phyloP scores from a whole-genome alignment of 2,888 invertebrate species.

The Tetramorium bicarinatum region DNA sequence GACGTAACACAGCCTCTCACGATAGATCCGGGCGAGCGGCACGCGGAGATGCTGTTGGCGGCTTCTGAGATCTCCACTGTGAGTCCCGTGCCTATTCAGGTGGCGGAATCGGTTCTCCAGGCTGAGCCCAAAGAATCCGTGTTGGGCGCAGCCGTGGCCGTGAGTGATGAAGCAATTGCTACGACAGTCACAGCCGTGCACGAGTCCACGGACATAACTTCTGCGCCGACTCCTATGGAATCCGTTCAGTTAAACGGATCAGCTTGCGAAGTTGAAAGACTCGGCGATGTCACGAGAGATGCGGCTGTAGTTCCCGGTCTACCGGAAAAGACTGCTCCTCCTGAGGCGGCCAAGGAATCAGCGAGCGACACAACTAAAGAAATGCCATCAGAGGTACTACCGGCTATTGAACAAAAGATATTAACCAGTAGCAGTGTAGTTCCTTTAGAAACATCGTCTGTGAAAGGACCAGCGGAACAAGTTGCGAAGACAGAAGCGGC shows the following conservation, averaged over 20 bases:
- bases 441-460: not conserved
- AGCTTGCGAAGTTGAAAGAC: conserved; percentile 12
- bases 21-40: conserved; percentile 55
- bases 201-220: conserved; percentile 71
- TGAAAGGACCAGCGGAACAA: conserved; percentile 3
- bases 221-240: conserved; percentile 60
- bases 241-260: conserved; percentile 54
- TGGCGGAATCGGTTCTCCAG: conserved; percentile 84
- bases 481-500: not conserved
- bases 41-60: conserved; percentile 58
- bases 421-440: not conserved
- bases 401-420: not conserved
- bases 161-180: conserved; percentile 79
- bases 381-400: not conserved
- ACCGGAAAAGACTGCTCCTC: not conserved
- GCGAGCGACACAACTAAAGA: not conserved
- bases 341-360: not conserved
- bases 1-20: conserved; percentile 43
- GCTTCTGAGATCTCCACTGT: conserved; percentile 66
- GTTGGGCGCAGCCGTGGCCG: conserved; percentile 76
- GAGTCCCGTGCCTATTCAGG: conserved; percentile 83
- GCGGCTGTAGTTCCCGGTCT: not conserved
- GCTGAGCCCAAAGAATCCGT: conserved; percentile 82
- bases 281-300: not conserved
- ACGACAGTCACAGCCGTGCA: conserved; percentile 79